Conservation (phyloP, 1,140 invertebrate genomes). For the Calephelis nemesis region DNA sequence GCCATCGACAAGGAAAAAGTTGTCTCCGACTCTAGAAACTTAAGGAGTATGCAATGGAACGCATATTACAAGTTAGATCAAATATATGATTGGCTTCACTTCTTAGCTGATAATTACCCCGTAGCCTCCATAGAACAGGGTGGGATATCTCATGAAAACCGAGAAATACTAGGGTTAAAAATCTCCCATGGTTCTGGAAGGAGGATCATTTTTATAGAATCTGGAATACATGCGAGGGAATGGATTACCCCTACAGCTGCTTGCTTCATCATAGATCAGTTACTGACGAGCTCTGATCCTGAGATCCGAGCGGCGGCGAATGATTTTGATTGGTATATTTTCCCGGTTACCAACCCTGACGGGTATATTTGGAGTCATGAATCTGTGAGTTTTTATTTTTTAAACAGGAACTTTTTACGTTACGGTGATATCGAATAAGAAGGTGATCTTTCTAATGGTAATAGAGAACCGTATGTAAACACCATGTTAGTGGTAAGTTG, state of each 20-base stretch:
- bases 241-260: slow-evolving; percentile 84
- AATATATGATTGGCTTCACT: slow-evolving; percentile 69
- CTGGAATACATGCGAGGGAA: slow-evolving; percentile 84
- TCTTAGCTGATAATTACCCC: slow-evolving; percentile 65
- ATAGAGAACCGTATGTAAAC: too few relatives aligned
- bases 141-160: slow-evolving; percentile 80
- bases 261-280: slow-evolving; percentile 81
- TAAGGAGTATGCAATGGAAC: slow-evolving; percentile 65
- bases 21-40: slow-evolving; percentile 41
- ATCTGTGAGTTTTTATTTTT: slow-evolving; percentile 41
- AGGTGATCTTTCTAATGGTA: too few relatives aligned
- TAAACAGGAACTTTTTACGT: too few relatives aligned
- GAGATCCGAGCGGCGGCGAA: slow-evolving; percentile 74
- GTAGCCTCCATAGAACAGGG: slow-evolving; percentile 69
- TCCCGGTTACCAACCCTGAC: slow-evolving; percentile 86
- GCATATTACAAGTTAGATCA: slow-evolving; percentile 76
- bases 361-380: slow-evolving; percentile 83
- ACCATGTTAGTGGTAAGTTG: too few relatives aligned
- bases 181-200: slow-evolving; percentile 78
- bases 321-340: slow-evolving; percentile 86
- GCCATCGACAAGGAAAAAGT: slow-evolving; percentile 52
- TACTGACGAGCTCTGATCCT: slow-evolving; percentile 75
- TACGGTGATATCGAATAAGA: too few relatives aligned
- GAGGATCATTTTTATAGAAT: slow-evolving; percentile 76
- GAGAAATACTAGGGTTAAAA: slow-evolving; percentile 82